phyloP scores from a whole-genome alignment of 2,888 invertebrate species.

The Eupithecia pulchellata region DNA sequence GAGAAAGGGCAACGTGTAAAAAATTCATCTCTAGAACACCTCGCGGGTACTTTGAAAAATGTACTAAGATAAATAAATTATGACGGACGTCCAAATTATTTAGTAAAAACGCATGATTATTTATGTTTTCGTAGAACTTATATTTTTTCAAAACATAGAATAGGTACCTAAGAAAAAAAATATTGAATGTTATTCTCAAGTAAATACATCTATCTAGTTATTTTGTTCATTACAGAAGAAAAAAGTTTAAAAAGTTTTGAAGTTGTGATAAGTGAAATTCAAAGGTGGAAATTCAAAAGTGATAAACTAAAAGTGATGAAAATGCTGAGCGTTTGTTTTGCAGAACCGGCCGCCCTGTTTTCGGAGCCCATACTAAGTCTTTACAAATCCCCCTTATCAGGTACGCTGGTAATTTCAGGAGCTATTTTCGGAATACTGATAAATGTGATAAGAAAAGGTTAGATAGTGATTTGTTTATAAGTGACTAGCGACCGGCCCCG shows the following conservation, averaged over 20 bases:
- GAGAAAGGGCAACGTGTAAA: slow-evolving; percentile 54
- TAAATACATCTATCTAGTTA: neutral
- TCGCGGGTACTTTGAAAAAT: slow-evolving; percentile 44
- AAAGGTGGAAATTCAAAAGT: slow-evolving; percentile 19
- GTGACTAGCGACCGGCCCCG: too few species aligned
- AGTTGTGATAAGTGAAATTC: slow-evolving; percentile 10
- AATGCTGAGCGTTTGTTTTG: slow-evolving; percentile 60
- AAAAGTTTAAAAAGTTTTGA: neutral
- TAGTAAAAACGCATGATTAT: neutral
- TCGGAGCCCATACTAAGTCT: slow-evolving; percentile 81
- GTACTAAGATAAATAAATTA: slow-evolving; percentile 15
- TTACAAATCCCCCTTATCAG: slow-evolving; percentile 82
- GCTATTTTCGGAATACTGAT: slow-evolving; percentile 12
- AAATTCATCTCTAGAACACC: slow-evolving; percentile 49
- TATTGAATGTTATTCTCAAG: neutral
- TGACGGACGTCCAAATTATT: neutral
- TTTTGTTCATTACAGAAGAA: neutral
- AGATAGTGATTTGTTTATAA: neutral
- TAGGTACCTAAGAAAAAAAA: neutral
- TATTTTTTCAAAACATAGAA: neutral
- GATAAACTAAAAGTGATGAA: slow-evolving; percentile 20
- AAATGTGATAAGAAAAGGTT: slow-evolving; percentile 15
- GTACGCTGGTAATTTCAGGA: slow-evolving; percentile 56
- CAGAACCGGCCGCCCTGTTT: slow-evolving; percentile 79
- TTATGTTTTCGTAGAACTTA: neutral